A percentile compares a stretch with the other conserved stretches of the same genome.
Conservation (phyloP, 2,888 invertebrate species). For the Nebria salina region DNA sequence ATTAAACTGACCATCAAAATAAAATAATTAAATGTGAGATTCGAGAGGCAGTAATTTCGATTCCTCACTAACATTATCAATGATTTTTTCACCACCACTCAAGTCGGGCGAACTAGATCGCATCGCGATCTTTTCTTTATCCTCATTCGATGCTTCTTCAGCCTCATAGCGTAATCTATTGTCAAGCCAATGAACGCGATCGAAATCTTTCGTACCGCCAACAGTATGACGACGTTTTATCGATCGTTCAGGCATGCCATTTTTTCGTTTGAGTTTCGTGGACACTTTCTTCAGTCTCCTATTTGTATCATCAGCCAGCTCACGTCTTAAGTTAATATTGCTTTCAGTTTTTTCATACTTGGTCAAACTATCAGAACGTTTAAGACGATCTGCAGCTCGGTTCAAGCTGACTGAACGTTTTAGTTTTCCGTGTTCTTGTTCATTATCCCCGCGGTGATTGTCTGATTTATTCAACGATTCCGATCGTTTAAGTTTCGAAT, state of each 20-base stretch:
- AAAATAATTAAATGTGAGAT: constrained; percentile 65
- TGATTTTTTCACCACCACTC: constrained; percentile 56
- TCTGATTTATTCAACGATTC: constrained; percentile 71
- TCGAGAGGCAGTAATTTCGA: constrained; percentile 65
- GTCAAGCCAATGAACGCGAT: constrained; percentile 70
- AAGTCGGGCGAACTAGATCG: constrained; percentile 72
- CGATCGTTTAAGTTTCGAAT: constrained; percentile 67
- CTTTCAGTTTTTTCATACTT: constrained; percentile 82
- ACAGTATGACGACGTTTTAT: constrained; percentile 92
- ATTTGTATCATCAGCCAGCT: constrained; percentile 61
- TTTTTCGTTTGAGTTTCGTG: constrained; percentile 77
- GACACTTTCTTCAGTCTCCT: constrained; percentile 64
- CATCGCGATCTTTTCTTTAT: constrained; percentile 66
- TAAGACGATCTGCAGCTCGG: constrained; percentile 64
- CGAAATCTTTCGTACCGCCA: constrained; percentile 90
- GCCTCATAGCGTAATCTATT: constrained; percentile 65
- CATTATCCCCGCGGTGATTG: constrained; percentile 59
- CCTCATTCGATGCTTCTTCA: constrained; percentile 54
- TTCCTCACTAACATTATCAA: constrained; percentile 56
- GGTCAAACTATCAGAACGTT: constrained; percentile 72
- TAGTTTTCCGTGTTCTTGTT: constrained; percentile 63
- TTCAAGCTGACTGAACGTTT: constrained; percentile 72
- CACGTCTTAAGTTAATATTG: constrained; percentile 79
- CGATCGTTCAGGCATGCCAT: constrained; percentile 81
- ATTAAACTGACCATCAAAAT: constrained; percentile 32